A percentile compares a stretch with the other conserved stretches of the same genome.
Conservation (phyloP, 2,113 vertebrate genomes). For the Scytalopus superciliaris region DNA sequence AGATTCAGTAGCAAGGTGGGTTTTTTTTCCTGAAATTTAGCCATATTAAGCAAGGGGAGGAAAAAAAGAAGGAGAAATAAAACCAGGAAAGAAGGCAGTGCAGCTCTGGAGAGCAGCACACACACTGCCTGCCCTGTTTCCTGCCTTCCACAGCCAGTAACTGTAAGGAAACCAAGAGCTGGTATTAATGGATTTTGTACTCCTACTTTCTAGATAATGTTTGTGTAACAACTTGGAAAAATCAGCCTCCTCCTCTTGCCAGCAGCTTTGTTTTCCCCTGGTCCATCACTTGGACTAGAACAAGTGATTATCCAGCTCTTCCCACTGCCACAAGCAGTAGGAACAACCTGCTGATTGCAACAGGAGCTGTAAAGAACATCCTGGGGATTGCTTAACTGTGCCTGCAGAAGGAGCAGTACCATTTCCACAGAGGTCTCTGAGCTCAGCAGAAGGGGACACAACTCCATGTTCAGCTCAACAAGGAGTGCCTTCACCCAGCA, state of each 20-base stretch:
- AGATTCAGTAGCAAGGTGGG: neutral
- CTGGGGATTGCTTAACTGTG: neutral
- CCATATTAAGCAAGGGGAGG: neutral
- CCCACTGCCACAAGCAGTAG: neutral
- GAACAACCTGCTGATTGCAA: neutral
- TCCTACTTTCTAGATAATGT: neutral
- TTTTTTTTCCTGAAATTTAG: neutral
- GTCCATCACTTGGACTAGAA: neutral
- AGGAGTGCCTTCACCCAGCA: neutral
- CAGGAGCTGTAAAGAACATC: neutral
- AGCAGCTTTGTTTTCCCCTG: neutral
- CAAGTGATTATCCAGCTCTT: neutral
- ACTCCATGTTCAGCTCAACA: neutral
- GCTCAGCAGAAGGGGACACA: too few species aligned
- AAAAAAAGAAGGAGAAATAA: neutral
- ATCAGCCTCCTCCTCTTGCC: neutral
- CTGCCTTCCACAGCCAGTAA: neutral
- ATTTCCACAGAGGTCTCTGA: neutral
- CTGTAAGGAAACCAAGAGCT: neutral
- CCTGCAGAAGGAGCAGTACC: neutral
- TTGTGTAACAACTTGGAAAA: neutral
- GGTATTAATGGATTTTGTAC: neutral
- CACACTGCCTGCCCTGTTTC: neutral
- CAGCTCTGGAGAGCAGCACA: neutral
- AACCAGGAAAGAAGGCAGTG: neutral